Evolutionary conservation across 2,113 vertebrate genomes (phyloP).

Genomic region (Procavia capensis): DNA sequence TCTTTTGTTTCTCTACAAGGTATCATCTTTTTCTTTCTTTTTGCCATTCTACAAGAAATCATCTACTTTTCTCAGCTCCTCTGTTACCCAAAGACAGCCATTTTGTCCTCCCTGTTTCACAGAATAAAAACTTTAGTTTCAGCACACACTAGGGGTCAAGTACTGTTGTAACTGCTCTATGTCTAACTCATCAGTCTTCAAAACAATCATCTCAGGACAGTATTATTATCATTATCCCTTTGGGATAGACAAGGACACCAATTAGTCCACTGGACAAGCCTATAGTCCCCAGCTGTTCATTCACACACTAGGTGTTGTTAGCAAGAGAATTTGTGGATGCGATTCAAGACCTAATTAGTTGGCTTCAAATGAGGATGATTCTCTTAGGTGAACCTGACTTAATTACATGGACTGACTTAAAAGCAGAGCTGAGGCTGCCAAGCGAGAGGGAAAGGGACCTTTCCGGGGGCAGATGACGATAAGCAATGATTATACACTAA

Average conservation of each 20-base stretch:
- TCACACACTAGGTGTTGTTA: background rate
- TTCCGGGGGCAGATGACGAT: background rate
- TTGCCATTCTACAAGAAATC: background rate
- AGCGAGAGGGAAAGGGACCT: background rate
- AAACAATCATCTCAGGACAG: background rate
- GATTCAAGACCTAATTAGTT: background rate
- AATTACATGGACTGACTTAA: background rate
- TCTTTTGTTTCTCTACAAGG: background rate
- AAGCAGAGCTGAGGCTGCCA: background rate
- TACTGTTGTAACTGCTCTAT: background rate
- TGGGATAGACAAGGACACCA: background rate
- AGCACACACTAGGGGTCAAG: background rate
- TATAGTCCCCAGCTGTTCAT: background rate
- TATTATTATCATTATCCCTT: background rate
- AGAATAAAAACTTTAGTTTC: background rate
- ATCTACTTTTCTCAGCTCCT: background rate
- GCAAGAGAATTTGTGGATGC: background rate
- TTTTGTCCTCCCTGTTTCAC: background rate
- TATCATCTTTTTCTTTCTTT: background rate
- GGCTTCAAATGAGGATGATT: constrained; percentile 24
- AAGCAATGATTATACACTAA: background rate
- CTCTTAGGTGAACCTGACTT: background rate
- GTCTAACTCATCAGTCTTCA: background rate
- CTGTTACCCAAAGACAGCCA: background rate
- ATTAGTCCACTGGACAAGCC: background rate